phyloP scores from a whole-genome alignment of 1,140 invertebrate species.

The Limonius californicus region DNA sequence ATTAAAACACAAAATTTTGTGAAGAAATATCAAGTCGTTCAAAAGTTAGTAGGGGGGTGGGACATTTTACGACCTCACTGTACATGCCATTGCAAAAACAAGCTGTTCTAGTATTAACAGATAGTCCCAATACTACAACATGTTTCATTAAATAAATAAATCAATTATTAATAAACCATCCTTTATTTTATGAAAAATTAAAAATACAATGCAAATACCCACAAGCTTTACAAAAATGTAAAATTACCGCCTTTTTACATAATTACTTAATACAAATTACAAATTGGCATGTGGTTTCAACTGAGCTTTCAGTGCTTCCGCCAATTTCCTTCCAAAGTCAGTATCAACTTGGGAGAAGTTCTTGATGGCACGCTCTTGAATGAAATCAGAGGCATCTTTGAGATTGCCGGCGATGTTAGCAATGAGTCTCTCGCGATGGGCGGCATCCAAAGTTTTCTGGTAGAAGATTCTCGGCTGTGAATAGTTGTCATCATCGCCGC shows the following conservation, averaged over 20 bases:
- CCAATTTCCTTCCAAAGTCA: conserved; percentile 63
- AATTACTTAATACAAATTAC: too few species aligned
- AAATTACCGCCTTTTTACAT: neutral
- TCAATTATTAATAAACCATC: neutral
- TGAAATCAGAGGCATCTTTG: conserved; percentile 74
- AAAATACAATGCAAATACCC: neutral
- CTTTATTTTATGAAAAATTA: neutral
- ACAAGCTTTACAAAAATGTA: neutral
- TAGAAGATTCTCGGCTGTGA: conserved; percentile 80
- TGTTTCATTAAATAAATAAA: neutral
- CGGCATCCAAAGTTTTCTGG: conserved; percentile 70
- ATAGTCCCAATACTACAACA: too few species aligned
- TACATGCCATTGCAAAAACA: too few species aligned
- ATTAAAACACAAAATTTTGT: too few species aligned
- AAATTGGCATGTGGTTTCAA: conserved; percentile 37
- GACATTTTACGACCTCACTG: too few species aligned
- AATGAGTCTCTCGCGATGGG: conserved; percentile 67
- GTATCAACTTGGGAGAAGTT: conserved; percentile 68
- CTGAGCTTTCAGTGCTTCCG: conserved; percentile 52
- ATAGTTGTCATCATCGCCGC: conserved; percentile 86
- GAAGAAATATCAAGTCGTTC: too few species aligned
- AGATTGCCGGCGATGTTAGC: conserved; percentile 79
- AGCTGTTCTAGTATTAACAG: too few species aligned
- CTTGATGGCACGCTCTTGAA: conserved; percentile 79
- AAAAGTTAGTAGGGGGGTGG: too few species aligned